These are phyloP conservation scores for Mamestra configurata DNA, from an alignment of 1,140 invertebrate genomes.

Conservation along the genomic window DNA sequence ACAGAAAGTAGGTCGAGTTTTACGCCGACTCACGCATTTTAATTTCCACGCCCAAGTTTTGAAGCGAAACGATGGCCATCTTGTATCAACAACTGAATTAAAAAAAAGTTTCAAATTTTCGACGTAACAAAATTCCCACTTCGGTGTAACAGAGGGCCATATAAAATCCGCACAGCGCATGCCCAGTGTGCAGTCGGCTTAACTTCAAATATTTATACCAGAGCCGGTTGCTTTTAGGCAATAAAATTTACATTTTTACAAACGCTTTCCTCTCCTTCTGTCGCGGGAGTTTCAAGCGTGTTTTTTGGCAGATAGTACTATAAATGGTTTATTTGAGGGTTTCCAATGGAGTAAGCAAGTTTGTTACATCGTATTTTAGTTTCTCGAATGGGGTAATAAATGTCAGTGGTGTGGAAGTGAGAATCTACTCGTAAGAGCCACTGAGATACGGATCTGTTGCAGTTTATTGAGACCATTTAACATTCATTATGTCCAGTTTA, in stretches of 20 bases:
- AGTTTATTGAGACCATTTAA: too few species aligned
- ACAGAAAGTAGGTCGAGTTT: too few species aligned
- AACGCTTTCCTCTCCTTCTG: slow-evolving; percentile 54
- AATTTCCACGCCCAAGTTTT: too few species aligned
- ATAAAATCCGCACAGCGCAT: slow-evolving; percentile 57
- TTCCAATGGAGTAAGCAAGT: not conserved
- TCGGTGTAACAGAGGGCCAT: slow-evolving; percentile 58
- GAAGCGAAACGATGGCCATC: too few species aligned
- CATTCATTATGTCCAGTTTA: too few species aligned
- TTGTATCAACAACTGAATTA: too few species aligned
- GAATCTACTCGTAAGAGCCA: too few species aligned
- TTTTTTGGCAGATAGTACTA: slow-evolving; percentile 41
- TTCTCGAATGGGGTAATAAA: too few species aligned
- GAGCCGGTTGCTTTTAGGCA: slow-evolving; percentile 75
- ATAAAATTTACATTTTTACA: slow-evolving; percentile 85
- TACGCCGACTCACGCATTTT: too few species aligned
- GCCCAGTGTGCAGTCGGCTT: slow-evolving; percentile 65
- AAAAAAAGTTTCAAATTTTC: not conserved
- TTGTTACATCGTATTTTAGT: not conserved
- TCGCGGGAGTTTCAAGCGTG: slow-evolving; percentile 18
- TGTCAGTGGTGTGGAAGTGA: too few species aligned
- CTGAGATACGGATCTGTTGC: too few species aligned
- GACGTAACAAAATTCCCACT: not conserved
- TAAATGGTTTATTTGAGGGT: slow-evolving; percentile 41
- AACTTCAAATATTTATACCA: slow-evolving; percentile 78